Evolutionary conservation across 2,888 invertebrate genomes (phyloP).

Genomic region (Embidobia sp.): DNA sequence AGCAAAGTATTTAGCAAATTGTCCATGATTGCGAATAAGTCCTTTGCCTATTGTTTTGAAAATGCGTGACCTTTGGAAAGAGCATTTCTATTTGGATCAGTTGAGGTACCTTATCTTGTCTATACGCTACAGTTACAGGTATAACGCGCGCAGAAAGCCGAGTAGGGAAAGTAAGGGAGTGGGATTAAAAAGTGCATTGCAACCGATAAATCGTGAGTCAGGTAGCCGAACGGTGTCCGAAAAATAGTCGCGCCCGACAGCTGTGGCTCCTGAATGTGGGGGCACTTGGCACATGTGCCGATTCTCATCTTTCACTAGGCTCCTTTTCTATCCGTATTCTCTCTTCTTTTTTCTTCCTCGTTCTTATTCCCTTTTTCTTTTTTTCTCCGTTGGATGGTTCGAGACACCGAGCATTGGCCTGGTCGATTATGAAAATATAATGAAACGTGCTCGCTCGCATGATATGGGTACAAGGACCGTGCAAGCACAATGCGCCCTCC

Average conservation of each 20-base stretch:
- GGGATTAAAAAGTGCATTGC: conserved; percentile 50
- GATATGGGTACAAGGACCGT: conserved; percentile 48
- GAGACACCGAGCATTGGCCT: conserved; percentile 64
- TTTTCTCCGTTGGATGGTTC: conserved; percentile 37
- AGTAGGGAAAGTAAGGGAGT: too few species aligned
- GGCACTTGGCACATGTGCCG: conserved; percentile 67
- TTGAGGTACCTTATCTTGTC: too few species aligned
- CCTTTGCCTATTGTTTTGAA: too few species aligned
- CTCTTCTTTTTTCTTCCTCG: conserved; percentile 22
- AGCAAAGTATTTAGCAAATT: too few species aligned
- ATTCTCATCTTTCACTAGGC: conserved; percentile 66
- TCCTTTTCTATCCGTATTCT: conserved; percentile 47
- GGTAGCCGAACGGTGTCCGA: conserved; percentile 64
- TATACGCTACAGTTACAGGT: too few species aligned
- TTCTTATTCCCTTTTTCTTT: conserved; percentile 6
- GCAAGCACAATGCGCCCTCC: conserved; percentile 44
- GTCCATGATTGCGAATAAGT: too few species aligned
- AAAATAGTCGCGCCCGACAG: conserved; percentile 63
- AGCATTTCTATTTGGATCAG: too few species aligned
- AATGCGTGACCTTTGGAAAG: too few species aligned
- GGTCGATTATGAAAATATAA: conserved; percentile 64
- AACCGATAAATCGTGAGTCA: conserved; percentile 55
- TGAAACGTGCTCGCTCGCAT: conserved; percentile 46
- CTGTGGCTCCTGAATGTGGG: conserved; percentile 67
- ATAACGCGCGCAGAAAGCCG: too few species aligned